Evolutionary conservation across 2,113 vertebrate genomes (phyloP), one percentile per base, ranked within the genome.

Genomic region (Nothocercus nigrocapillus): DNA sequence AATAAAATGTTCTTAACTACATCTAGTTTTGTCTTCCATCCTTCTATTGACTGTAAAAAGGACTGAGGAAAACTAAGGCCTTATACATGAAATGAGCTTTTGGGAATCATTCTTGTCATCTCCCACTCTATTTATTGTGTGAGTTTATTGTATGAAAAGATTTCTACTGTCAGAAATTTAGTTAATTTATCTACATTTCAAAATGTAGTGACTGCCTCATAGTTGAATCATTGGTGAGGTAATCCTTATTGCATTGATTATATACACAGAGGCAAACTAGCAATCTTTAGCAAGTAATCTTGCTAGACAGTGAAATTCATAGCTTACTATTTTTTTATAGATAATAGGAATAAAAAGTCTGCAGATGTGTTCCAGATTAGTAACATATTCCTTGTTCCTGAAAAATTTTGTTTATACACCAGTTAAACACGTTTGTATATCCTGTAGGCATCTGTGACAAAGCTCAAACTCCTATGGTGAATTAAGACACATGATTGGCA

Each of bases 401-500:
- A 82, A 89, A 44, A 44, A 56, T 36, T 51, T 24, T 74, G 4
- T 10, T 76, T 90, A 59, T 32, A 44, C 25, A 68, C 3, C 18
- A 30, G 1, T 58, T 75, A 47, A 49, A 49, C n/a, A 79, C 62
- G 1, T 58, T 28, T 53, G 1, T 54, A 4, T 68, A 38, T 38
- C 12, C 83, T 68, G 54, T 4, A 44, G 4, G 4, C 12, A 30
- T 28, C 18, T 66, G 38, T 58, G 32, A 47, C 28, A 42, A 58
- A 68, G 5, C 82, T 68, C 32, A 82, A 59, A 20, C 72, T 15
- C 28, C 42, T 63, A 44, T 72, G 45, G 17, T 80, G n/a, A 91
- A 4, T 22, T 76, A 80, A 86, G 21, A 36, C 7, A 6, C 0
- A 0, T 53, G 13, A 67, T 28, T 25, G 7, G 9, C 36, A 64